Evolutionary conservation across 2,113 vertebrate species (phyloP), one percentile per base, ranked within the genome.

Genomic region (Todiramphus chloris): DNA sequence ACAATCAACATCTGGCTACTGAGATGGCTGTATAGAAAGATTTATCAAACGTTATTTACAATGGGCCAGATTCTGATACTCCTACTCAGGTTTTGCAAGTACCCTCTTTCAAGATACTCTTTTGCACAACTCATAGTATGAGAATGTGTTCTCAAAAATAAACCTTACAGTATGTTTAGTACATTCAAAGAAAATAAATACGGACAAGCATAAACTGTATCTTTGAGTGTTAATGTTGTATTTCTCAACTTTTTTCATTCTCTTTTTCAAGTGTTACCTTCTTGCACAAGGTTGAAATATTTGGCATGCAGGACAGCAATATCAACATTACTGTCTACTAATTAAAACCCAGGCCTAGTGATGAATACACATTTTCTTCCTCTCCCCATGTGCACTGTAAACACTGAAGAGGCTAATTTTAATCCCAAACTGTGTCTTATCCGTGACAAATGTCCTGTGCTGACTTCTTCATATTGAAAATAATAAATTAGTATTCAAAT

Each of bases 1-100:
- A 98, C 98, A 98, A 98, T 98, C 98, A 99, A 99, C 99, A 99
- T 98, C 98, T 98, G 98, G 98, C 98, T 98, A 98, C 97, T 96
- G 97, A 98, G 98, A 98, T 97, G 97, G 95, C 72, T 97, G 94
- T 97, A 97, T 96, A 93, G 97, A 98, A 98, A 98, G 96, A 97
- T 97, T 97, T 97, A 96, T 97, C 97, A 97, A 97, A 97, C 85
- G 94, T 95, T 97, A 75, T 60, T 96, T 90, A 82, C 84, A 70
- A 46, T 35, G 73, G 96, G 58, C 31, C 87, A 89, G 66, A 95
- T 94, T 93, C 93, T 87, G 70, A 63, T 63, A 39, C 41, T 69
- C 46, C 63, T 67, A 62, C 24, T 90, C 67, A 82, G 66, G 83
- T 85, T 87, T 72, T 74, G 18, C 41, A 90, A 13, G 30, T 46